Evolutionary conservation across 1,140 invertebrate species (phyloP), one percentile per base, ranked within the genome.

Genomic region (Neocloeon triangulifer): DNA sequence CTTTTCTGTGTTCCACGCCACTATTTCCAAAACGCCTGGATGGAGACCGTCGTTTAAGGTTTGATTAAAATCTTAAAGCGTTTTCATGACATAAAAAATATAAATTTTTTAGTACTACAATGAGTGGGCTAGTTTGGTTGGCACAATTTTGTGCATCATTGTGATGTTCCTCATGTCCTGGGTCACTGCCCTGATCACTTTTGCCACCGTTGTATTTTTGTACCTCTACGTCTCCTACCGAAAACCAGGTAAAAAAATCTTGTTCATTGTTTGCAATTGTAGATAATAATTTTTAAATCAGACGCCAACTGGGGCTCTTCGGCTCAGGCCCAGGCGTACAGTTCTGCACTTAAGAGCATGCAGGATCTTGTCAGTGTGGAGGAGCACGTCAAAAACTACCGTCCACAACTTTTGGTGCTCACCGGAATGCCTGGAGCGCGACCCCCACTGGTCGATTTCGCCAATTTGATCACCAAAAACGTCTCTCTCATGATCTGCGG

Each of bases 271-370:
- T n/a, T n/a, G n/a, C n/a, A n/a, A n/a, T n/a, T n/a, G n/a, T n/a
- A n/a, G n/a, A n/a, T n/a, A n/a, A n/a, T n/a, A n/a, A n/a, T n/a
- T n/a, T n/a, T 14, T n/a, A 15, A 4, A 33, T 30, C 39, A 65
- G 66, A 69, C 44, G 65, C 69, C 5, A 71, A 71, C 41, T 72
- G 69, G 69, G 69, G 68, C 2, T 69, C 67, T 6, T 70, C 66
- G 4, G 61, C 62, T 5, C 67, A 73, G 48, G 69, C 69, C 21
- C 64, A 70, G 43, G 56, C 59, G 6, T 73, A 69, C 45, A 61
- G 60, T 37, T 60, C 58, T 43, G 66, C 69, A 12, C 44, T 73
- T 5, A 55, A 60, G 35, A 55, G 60, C 10, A 51, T 64, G 17
- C 51, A 66, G 16, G 64, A 67, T 40, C 45, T 73, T 19, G 54